Percentiles rank a stretch among this genome's conserved stretches.
These are phyloP conservation scores for Sarcophaga bullata DNA, from an alignment of 1,140 invertebrate genomes.

Conservation along the genomic window DNA sequence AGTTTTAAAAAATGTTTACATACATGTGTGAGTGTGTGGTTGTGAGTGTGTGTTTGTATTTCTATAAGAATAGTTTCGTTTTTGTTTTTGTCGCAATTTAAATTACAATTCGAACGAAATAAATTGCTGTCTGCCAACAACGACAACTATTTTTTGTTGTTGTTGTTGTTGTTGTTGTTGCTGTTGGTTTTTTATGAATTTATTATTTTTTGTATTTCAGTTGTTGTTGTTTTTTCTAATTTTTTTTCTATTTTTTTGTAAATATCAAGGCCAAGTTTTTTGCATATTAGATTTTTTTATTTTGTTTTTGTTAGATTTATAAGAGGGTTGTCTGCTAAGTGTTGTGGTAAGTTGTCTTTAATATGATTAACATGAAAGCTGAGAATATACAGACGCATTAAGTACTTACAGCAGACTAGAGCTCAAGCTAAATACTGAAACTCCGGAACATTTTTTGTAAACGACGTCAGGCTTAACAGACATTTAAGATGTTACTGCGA, in stretches of 20 bases:
- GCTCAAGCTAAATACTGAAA: no score
- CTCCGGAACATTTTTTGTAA: no score
- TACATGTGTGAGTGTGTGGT: no score
- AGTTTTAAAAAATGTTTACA: no score
- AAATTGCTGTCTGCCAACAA: conserved; percentile 21
- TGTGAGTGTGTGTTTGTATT: no score
- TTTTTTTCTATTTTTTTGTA: conserved; percentile 13
- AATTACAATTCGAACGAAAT: conserved; percentile 27
- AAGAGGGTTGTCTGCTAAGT: not conserved
- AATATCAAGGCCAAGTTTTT: conserved; percentile 36
- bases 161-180: conserved; percentile 17
- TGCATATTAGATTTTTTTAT: not conserved
- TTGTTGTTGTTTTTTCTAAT: not conserved
- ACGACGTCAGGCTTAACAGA: no score
- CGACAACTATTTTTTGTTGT: conserved; percentile 21
- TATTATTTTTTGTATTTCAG: conserved; percentile 30
- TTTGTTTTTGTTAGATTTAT: not conserved
- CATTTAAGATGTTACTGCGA: no score
- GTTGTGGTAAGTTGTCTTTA: no score
- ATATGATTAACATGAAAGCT: no score
- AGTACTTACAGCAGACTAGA: no score
- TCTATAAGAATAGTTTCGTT: not conserved
- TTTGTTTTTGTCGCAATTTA: not conserved
- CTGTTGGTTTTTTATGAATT: conserved; percentile 24
- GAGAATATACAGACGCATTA: no score